Evolutionary conservation across 2,113 vertebrate genomes (phyloP).

Genomic region (Megatriorchis doriae): DNA sequence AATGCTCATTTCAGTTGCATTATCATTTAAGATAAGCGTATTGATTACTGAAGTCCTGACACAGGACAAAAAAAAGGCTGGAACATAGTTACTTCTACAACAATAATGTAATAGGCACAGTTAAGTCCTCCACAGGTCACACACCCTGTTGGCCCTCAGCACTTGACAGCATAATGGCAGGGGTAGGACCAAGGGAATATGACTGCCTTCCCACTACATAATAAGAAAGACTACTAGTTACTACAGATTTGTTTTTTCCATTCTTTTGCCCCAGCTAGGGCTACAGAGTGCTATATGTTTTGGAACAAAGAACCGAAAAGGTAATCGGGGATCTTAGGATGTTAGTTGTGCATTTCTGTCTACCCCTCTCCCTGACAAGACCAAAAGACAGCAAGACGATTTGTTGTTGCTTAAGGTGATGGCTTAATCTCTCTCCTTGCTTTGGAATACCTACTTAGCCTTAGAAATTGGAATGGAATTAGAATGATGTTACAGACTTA

Average conservation of each 20-base stretch:
- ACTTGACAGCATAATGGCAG: rapidly evolving
- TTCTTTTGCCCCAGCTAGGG: background rate
- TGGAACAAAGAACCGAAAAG: background rate
- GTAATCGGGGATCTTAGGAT: background rate
- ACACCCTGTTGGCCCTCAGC: background rate
- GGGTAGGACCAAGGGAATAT: background rate
- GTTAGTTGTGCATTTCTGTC: background rate
- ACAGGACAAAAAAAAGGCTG: background rate
- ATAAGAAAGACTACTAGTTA: background rate
- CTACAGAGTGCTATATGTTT: background rate
- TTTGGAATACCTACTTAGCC: background rate
- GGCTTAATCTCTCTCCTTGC: background rate
- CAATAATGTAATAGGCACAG: background rate
- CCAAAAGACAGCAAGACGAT: background rate
- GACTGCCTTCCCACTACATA: background rate
- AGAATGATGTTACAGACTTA: background rate
- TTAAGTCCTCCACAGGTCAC: background rate
- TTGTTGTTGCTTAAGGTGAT: background rate
- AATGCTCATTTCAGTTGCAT: background rate
- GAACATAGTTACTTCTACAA: background rate
- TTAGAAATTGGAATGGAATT: background rate
- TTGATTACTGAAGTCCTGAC: background rate
- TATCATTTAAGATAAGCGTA: background rate
- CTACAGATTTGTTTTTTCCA: background rate
- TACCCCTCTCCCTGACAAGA: background rate